Conservation (phyloP, 2,113 vertebrate genomes). For the Xenus cinereus region DNA sequence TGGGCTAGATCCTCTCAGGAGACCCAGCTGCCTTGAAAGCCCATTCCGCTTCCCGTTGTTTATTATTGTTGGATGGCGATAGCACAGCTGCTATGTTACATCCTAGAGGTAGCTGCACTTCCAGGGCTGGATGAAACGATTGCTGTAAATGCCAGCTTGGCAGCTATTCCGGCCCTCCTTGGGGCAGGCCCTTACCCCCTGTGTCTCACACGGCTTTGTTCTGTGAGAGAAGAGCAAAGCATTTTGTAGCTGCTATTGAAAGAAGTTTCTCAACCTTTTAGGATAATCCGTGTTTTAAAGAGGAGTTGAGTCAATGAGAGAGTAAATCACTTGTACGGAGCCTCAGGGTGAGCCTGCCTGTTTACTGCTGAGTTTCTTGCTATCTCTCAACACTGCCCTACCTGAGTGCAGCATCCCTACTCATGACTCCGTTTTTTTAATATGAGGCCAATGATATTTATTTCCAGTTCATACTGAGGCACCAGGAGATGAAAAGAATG, state of each 20-base stretch:
- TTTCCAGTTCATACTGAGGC: background rate
- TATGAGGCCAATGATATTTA: background rate
- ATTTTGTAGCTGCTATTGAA: conserved; percentile 38
- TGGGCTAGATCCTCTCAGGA: conserved; percentile 40
- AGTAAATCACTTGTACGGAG: conserved; percentile 4
- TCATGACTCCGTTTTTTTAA: background rate
- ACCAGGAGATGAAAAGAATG: background rate
- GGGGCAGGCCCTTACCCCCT: conserved; percentile 17
- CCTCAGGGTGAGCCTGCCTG: background rate
- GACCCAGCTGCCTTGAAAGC: conserved; percentile 38
- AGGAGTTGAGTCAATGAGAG: background rate
- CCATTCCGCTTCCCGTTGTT: background rate
- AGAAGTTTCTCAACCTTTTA: conserved; percentile 9
- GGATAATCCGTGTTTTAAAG: conserved; percentile 39
- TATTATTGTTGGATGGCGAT: conserved; percentile 33
- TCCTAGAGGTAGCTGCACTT: conserved; percentile 41
- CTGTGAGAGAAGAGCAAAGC: conserved; percentile 7
- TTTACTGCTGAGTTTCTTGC: background rate
- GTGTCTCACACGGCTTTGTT: background rate
- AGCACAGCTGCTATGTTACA: conserved; percentile 46
- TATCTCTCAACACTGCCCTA: background rate
- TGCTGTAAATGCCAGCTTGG: conserved; percentile 39
- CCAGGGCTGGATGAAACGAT: conserved; percentile 5
- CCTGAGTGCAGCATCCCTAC: background rate
- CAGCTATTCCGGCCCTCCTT: background rate